Base-by-base conservation (phyloP, 2,888 invertebrate species). In the Pantelozetes paolii region DNA sequence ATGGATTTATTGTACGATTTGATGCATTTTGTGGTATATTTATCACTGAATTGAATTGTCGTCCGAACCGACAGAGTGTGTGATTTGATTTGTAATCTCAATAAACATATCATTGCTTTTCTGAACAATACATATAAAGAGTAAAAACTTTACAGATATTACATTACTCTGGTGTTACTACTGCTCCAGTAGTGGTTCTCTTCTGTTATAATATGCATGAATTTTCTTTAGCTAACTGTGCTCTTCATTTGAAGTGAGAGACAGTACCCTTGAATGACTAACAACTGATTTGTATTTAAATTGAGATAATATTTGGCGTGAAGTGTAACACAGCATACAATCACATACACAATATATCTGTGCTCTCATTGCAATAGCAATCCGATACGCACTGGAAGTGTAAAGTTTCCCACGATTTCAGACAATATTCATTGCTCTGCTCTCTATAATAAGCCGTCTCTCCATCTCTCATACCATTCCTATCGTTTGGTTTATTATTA, bases 21-120 rank as follows among this genome's bases (percentile, higher is more conserved):
- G 57, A 64, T 40, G 64, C 40, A 23, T 69, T 67, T 69, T 42
- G 45, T 69, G 9, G 20, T 42, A 26, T 45, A 69, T 69, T 42
- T 69, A 40, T 69, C 23, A 40, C 23, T 18, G 32, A 71, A 50
- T 71, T 71, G 71, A 54, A 71, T 50, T 71, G 71, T 71, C 71
- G 36, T 45, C 48, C 26, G 54, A 50, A 26, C 28, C 71, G 40
- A 71, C 40, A 71, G 71, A 71, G 32, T 71, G 71, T 71, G 18
- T 71, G 50, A 71, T 71, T 71, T 40, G 32, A 71, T 71, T 71
- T 71, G 54, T 36, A 71, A 71, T 70, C 15, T 15, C 15, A 70
- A 70, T 30, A 64, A 64, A 32, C 62, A 64, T 64, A 64, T 36
- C 62, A 64, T 64, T 5, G 23, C 20, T 64, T 64, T 30, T 30